Evolutionary conservation across 2,113 vertebrate species (phyloP).

Genomic region (Etia nguti): DNA sequence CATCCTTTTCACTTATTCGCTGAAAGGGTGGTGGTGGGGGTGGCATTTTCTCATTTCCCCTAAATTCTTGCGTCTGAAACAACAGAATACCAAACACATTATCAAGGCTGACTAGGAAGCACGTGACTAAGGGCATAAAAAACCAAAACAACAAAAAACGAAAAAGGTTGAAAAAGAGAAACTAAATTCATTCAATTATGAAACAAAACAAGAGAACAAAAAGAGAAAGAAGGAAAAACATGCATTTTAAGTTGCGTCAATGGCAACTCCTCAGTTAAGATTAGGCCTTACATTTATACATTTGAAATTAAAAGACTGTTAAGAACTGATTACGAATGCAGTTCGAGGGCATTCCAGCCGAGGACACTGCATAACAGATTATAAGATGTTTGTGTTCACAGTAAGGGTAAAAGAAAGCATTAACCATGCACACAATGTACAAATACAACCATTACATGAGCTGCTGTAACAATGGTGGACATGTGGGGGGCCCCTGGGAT

Average conservation of each 20-base stretch:
- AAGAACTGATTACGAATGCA: not conserved
- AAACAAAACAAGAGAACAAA: not conserved
- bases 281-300: not conserved
- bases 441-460: conserved; percentile 13
- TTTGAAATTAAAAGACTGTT: not conserved
- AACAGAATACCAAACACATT: conserved; percentile 58
- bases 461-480: conserved; percentile 25
- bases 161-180: not conserved
- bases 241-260: not conserved
- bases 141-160: not conserved
- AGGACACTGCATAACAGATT: not conserved
- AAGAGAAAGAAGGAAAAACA: not conserved
- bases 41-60: conserved; percentile 64
- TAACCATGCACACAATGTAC: not conserved
- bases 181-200: conserved; percentile 1
- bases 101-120: conserved; percentile 22
- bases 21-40: conserved; percentile 36
- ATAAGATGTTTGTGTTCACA: conserved; percentile 8
- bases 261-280: not conserved
- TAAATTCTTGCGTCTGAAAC: conserved; percentile 65
- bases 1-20: conserved; percentile 70
- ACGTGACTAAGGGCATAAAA: not conserved
- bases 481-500: conserved; percentile 37
- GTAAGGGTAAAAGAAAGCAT: not conserved
- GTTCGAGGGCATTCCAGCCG: not conserved